Conservation (phyloP, 1,140 invertebrate species). For the Hetaerina americana region DNA sequence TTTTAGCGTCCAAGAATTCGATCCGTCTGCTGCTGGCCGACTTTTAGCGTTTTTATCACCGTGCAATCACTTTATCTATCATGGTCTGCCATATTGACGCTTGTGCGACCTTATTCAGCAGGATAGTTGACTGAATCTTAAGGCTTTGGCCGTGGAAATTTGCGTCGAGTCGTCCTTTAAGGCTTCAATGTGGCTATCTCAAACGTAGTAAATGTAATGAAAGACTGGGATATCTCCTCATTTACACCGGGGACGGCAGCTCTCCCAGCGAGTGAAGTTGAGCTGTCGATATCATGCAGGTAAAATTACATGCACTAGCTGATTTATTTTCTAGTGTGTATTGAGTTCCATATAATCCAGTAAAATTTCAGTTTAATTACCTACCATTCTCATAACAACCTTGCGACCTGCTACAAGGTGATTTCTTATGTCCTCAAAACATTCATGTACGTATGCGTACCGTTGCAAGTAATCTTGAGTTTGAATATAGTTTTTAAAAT, state of each 20-base stretch:
- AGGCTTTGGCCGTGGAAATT: not conserved
- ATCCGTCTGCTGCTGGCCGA: too few relatives aligned
- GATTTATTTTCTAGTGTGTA: too few relatives aligned
- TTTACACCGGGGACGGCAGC: conserved; percentile 23
- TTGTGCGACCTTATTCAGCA: not conserved
- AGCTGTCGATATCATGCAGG: conserved; percentile 25
- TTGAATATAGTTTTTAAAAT: too few relatives aligned
- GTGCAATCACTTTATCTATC: not conserved
- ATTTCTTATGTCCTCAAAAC: not conserved
- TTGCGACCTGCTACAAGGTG: not conserved
- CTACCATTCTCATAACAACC: not conserved
- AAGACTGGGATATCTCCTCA: too few relatives aligned
- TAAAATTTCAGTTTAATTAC: not conserved
- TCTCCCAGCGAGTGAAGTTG: conserved; percentile 21
- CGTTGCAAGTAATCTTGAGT: too few relatives aligned
- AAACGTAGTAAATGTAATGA: conserved; percentile 9
- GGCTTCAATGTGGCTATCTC: not conserved
- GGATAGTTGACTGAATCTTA: not conserved
- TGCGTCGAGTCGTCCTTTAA: not conserved
- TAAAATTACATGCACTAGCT: conserved; percentile 8
- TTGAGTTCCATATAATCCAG: too few relatives aligned
- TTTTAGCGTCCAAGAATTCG: too few relatives aligned
- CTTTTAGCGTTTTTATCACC: not conserved
- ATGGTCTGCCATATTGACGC: not conserved
- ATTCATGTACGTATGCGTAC: too few relatives aligned